A percentile compares a stretch with the other conserved stretches of the same genome.
Conservation (phyloP, 2,113 vertebrate species). For the Stegostoma tigrinum region DNA sequence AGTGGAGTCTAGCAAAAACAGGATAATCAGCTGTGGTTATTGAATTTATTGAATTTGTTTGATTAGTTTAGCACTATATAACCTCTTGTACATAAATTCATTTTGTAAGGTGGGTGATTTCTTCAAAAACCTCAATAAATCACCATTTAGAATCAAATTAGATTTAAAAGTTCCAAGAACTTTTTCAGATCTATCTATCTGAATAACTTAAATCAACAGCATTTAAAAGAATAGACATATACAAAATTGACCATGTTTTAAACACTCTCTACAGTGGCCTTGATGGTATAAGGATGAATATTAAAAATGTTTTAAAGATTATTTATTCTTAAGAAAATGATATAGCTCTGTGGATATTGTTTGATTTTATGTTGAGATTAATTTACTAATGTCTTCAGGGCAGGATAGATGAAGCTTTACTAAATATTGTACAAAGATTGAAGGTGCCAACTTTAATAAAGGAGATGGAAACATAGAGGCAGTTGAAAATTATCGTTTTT, state of each 20-base stretch:
- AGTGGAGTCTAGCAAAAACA: not conserved
- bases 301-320: not conserved
- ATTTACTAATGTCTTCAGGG: not conserved
- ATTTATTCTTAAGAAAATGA: not conserved
- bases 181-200: not conserved
- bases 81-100: not conserved
- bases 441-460: not conserved
- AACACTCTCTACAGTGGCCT: not conserved
- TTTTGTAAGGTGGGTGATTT: not conserved
- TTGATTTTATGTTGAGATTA: not conserved
- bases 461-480: not conserved
- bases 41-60: not conserved
- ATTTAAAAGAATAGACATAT: not conserved
- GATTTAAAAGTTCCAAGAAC: not conserved
- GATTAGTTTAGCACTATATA: not conserved
- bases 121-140: not conserved
- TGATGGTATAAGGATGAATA: not conserved
- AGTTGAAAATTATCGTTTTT: not conserved
- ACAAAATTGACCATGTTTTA: not conserved
- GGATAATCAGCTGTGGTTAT: not conserved
- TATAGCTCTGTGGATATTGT: not conserved
- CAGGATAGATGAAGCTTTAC: not conserved
- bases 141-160: not conserved
- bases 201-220: not conserved
- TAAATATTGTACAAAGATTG: not conserved